A percentile compares a stretch with the other conserved stretches of the same genome.
phyloP scores from a whole-genome alignment of 2,113 vertebrate species.

The Phalacrocorax carbo region DNA sequence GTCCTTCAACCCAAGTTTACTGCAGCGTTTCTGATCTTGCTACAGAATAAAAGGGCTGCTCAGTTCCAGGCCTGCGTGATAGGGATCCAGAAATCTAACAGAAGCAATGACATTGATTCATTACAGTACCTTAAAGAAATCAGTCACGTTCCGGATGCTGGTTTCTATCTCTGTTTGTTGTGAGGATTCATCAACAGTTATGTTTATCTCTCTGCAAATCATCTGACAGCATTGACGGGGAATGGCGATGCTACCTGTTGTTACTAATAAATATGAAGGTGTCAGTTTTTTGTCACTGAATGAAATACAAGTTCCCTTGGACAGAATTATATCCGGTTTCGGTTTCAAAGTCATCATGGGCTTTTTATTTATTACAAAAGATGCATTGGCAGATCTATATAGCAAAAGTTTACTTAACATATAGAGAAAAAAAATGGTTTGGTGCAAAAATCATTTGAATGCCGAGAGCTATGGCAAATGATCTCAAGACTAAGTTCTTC shows the following conservation, averaged over 20 bases:
- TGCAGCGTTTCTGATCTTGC: background rate
- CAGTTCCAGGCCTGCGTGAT: background rate
- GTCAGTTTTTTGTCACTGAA: background rate
- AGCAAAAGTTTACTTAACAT: background rate
- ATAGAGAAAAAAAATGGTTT: rapidly evolving
- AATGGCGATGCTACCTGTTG: background rate
- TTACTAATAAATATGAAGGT: background rate
- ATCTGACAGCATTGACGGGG: background rate
- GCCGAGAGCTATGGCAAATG: background rate
- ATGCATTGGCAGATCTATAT: background rate
- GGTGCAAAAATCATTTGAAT: background rate
- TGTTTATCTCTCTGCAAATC: background rate
- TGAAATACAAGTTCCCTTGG: background rate
- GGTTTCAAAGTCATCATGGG: background rate
- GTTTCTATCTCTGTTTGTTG: background rate
- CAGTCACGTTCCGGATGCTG: background rate
- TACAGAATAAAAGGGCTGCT: background rate
- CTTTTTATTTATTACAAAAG: background rate
- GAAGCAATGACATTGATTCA: background rate
- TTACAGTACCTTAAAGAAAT: background rate
- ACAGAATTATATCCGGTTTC: background rate
- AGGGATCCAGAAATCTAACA: background rate
- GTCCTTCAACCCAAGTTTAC: background rate
- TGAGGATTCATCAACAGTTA: background rate
- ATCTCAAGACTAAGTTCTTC: background rate